These are phyloP conservation scores for Rousettus leschenaultii DNA, from an alignment of 2,113 vertebrate genomes.

Conservation along the genomic window DNA sequence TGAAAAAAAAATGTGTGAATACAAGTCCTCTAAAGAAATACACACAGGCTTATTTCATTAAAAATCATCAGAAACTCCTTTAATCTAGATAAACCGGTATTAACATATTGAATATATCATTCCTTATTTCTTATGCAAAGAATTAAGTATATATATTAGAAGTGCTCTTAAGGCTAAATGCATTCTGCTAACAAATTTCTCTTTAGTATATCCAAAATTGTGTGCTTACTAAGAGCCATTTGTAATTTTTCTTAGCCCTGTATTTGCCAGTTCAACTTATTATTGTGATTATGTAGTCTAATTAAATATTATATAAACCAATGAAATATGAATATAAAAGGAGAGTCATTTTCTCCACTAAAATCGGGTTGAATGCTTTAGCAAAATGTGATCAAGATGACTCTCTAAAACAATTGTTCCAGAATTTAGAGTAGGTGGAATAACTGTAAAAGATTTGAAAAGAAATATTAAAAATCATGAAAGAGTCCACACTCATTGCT, in stretches of 20 bases:
- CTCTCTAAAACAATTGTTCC: background rate
- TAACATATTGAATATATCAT: background rate
- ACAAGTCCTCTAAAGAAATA: conserved; percentile 25
- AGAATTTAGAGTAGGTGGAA: background rate
- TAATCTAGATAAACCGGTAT: background rate
- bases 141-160: background rate
- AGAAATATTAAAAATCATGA: conserved; percentile 41
- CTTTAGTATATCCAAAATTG: background rate
- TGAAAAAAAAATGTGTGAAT: background rate
- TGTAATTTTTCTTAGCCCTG: background rate
- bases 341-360: background rate
- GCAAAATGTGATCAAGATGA: background rate
- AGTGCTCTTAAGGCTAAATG: background rate
- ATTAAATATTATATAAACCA: conserved; percentile 48
- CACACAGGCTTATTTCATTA: background rate
- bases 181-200: background rate
- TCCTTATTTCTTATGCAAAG: background rate
- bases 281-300: conserved; percentile 28
- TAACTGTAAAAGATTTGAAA: conserved; percentile 1
- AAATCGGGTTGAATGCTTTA: conserved; percentile 17
- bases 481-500: background rate
- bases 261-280: conserved; percentile 11
- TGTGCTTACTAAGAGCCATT: background rate
- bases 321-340: background rate
- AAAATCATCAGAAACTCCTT: background rate